Percentiles rank a stretch among this genome's conserved stretches.
phyloP scores from a whole-genome alignment of 2,888 invertebrate species.

The Rhamphomyia laevipes region DNA sequence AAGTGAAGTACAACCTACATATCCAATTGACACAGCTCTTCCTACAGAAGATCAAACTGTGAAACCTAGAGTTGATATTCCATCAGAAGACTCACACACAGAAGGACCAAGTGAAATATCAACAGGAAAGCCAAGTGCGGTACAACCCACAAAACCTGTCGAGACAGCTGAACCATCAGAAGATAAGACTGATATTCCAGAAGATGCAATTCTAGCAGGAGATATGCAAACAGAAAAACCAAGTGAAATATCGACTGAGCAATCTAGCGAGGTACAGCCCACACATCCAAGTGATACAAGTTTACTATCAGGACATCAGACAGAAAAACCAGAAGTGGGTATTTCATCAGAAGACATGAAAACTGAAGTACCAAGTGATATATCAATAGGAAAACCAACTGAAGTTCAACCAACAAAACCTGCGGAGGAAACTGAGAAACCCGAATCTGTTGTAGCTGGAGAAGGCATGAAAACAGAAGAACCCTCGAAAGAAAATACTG shows the following conservation, averaged over 20 bases:
- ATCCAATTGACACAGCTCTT: background rate
- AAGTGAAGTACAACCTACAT: no score
- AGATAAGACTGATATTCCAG: background rate
- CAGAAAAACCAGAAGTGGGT: no score
- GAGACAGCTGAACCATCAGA: background rate
- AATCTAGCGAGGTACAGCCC: background rate
- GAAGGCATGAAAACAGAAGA: background rate
- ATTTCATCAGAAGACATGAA: background rate
- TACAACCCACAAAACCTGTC: background rate
- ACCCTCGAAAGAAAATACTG: background rate
- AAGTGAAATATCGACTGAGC: no score
- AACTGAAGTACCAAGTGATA: background rate
- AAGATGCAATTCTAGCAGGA: background rate
- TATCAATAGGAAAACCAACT: background rate
- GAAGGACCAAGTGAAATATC: background rate
- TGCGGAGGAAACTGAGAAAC: background rate
- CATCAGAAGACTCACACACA: background rate
- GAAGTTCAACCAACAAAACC: constrained; percentile 10
- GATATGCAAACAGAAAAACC: constrained; percentile 20
- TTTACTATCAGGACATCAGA: no score
- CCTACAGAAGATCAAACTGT: background rate
- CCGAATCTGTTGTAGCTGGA: constrained; percentile 6
- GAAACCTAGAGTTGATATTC: background rate
- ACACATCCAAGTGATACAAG: no score
- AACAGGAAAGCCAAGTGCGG: background rate